Evolutionary conservation across 1,140 invertebrate genomes (phyloP), one percentile per base, ranked within the genome.

Genomic region (Caenorhabditis tropicalis): DNA sequence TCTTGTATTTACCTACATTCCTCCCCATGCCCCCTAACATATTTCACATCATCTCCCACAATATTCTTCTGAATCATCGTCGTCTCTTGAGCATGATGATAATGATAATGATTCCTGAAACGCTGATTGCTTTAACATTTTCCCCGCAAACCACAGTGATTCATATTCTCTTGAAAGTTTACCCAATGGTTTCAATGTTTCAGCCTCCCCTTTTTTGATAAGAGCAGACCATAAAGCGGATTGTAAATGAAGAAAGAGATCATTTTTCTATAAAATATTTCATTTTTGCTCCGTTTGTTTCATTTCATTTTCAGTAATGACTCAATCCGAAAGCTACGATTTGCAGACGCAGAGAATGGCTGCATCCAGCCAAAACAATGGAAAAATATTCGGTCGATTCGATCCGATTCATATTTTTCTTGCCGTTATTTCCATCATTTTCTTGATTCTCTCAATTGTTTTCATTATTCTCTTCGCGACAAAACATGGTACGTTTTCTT

Each of bases 381-480:
- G 65, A 16, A 74, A 74, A 29, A 74, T 74, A 1, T 74, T 39
- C 19, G 65, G 65, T 24, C 12, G 65, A 74, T 74, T 74, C 15
- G 65, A 74, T 74, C 36, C 36, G n/a, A 74, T 74, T 16, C 65
- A 74, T 31, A 43, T 74, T 74, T 33, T 3, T 43, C 65, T 74
- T 43, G 65, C 65, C 21, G 65, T 74, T 29, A 39, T 24, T 43
- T 39, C 81, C 16, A 33, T 82, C 29, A 43, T 82, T 6, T 82
- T 82, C 53, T 39, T 82, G 29, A 82, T 82, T 39, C 81, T 82
- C 39, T 82, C 53, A 3, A 82, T 82, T 39, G 49, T 82, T 16
- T 82, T 82, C 33, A 82, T 60, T 60, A 58, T 56, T 56, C 56
- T 82, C 16, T 82, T 82, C n/a, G 81, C 81, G 6, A 82, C 81